Evolutionary conservation across 1,140 invertebrate species (phyloP).

Genomic region (Hydropsyche tenuis): DNA sequence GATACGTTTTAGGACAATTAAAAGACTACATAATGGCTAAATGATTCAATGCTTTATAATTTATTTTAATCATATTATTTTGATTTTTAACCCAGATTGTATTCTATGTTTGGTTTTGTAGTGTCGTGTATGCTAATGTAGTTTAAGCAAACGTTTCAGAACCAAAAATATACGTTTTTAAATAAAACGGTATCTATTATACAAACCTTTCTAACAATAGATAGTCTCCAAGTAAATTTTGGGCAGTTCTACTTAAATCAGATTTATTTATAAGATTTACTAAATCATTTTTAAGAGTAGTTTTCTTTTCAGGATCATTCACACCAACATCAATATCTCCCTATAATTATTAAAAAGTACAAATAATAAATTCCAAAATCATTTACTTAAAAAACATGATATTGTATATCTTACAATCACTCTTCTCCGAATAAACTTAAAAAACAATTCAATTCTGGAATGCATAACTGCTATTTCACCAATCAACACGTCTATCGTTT

Average conservation of each 20-base stretch:
- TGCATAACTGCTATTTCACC: slow-evolving; percentile 93
- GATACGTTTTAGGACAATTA: no score
- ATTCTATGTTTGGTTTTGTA: no score
- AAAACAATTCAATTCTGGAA: slow-evolving; percentile 88
- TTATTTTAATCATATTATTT: no score
- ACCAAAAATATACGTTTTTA: neutral
- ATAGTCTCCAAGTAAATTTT: slow-evolving; percentile 91
- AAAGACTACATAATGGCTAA: no score
- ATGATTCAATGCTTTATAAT: no score
- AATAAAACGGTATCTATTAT: neutral
- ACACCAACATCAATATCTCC: slow-evolving; percentile 73
- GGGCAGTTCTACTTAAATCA: slow-evolving; percentile 82
- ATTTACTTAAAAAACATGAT: slow-evolving; percentile 20
- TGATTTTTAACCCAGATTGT: no score
- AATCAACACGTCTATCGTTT: slow-evolving; percentile 87
- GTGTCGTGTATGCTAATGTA: no score
- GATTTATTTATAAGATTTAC: slow-evolving; percentile 73
- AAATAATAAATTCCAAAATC: slow-evolving; percentile 35
- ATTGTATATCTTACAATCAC: slow-evolving; percentile 68
- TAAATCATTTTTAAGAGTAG: slow-evolving; percentile 56
- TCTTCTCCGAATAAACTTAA: slow-evolving; percentile 84
- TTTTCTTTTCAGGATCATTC: slow-evolving; percentile 63
- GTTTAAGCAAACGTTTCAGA: neutral
- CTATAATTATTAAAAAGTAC: slow-evolving; percentile 57
- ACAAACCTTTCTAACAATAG: slow-evolving; percentile 84